A percentile compares a stretch with the other conserved stretches of the same genome.
Conservation (phyloP, 2,888 invertebrate species). For the Pristionchus fissidentatus region DNA sequence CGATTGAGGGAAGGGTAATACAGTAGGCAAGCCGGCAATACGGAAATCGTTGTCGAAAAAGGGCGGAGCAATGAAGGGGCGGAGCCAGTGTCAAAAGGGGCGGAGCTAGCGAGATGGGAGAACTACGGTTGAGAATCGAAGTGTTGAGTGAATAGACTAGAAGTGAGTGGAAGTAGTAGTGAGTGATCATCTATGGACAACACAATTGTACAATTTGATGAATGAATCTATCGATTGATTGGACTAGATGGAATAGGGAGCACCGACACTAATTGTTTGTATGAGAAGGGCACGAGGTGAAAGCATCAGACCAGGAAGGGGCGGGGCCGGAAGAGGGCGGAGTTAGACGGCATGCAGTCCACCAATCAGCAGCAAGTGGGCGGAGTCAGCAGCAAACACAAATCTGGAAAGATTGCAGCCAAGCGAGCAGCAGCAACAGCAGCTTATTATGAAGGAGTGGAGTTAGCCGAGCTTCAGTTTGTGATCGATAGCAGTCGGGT, state of each 20-base stretch:
- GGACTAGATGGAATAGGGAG: slow-evolving; percentile 38
- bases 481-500: slow-evolving; percentile 8
- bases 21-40: slow-evolving; percentile 36
- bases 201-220: slow-evolving; percentile 25
- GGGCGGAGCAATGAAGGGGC: not conserved
- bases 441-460: slow-evolving; percentile 22
- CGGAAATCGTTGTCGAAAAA: slow-evolving; percentile 16
- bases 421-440: slow-evolving; percentile 14
- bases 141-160: slow-evolving; percentile 3
- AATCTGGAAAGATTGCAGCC: not conserved
- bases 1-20: slow-evolving; percentile 4
- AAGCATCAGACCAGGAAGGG: slow-evolving; percentile 22
- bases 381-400: slow-evolving; percentile 24
- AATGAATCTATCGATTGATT: slow-evolving; percentile 15
- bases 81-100: not conserved
- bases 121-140: slow-evolving; percentile 8
- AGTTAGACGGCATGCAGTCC: slow-evolving; percentile 19
- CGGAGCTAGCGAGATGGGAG: slow-evolving; percentile 25
- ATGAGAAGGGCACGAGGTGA: not conserved
- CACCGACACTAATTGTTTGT: not conserved
- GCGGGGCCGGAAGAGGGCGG: slow-evolving; percentile 26
- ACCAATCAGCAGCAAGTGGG: slow-evolving; percentile 30
- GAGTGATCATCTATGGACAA: slow-evolving; percentile 14
- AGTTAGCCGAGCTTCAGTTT: slow-evolving; percentile 38
- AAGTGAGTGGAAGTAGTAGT: not conserved